A percentile compares a stretch with the other conserved stretches of the same genome.
phyloP scores from a whole-genome alignment of 2,797 vertebrate genomes.

The Momotus momota region DNA sequence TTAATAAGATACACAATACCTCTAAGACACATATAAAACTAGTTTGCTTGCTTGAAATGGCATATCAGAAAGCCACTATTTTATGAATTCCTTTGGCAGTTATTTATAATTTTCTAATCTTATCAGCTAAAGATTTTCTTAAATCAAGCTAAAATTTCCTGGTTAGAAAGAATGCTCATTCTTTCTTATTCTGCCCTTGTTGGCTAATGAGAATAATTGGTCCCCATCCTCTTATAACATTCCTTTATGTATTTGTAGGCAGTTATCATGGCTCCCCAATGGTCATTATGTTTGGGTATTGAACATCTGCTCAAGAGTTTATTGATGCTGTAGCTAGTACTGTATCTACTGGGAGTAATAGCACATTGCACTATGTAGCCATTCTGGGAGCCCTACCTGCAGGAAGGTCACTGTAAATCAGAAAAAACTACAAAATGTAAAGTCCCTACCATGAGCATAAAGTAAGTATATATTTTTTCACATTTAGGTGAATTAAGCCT shows the following conservation, averaged over 20 bases:
- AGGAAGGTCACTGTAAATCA: conserved; percentile 42
- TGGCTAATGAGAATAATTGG: conserved; percentile 58
- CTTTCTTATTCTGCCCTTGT: conserved; percentile 26
- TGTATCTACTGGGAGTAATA: conserved; percentile 28
- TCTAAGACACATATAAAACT: background rate
- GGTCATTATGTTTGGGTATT: conserved; percentile 63
- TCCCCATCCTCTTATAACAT: conserved; percentile 38
- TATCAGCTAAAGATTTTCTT: background rate
- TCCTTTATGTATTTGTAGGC: conserved; percentile 59
- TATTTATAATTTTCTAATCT: background rate
- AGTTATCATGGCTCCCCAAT: conserved; percentile 44
- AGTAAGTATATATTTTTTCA: background rate
- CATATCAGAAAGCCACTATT: background rate
- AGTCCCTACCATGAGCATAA: background rate
- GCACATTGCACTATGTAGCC: background rate
- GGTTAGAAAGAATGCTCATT: background rate
- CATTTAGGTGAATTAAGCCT: background rate
- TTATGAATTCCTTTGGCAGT: background rate
- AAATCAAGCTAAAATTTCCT: background rate
- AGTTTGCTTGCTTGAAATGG: background rate
- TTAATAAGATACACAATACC: background rate
- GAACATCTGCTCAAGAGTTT: conserved; percentile 71
- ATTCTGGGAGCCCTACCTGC: conserved; percentile 22
- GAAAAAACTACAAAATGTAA: background rate
- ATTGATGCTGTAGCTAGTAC: conserved; percentile 31